Evolutionary conservation across 2,888 invertebrate genomes (phyloP).

Genomic region (Chironomus tentans): DNA sequence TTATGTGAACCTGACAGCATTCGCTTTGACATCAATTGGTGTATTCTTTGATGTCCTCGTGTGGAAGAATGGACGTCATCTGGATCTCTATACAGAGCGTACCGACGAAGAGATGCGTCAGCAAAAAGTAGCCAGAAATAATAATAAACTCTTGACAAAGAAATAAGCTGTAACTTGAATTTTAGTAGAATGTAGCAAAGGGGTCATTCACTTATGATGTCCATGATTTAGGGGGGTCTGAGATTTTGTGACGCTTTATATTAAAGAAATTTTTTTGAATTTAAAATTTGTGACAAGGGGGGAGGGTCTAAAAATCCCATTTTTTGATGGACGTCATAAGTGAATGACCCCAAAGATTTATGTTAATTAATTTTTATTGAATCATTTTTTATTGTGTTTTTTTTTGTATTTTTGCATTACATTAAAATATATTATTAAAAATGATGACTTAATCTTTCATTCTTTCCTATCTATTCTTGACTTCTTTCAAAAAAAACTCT

Average conservation of each 20-base stretch:
- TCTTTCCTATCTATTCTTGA: background rate
- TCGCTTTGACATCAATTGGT: conserved; percentile 49
- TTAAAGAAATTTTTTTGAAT: too few species aligned
- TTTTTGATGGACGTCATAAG: too few species aligned
- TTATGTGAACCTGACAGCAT: conserved; percentile 47
- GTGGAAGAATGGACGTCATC: conserved; percentile 49
- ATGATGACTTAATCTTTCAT: background rate
- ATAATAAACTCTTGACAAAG: background rate
- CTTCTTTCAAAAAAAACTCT: background rate
- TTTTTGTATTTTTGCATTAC: background rate
- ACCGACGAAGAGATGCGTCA: conserved; percentile 5
- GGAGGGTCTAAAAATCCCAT: too few species aligned
- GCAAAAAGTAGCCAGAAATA: background rate
- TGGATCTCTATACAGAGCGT: conserved; percentile 21
- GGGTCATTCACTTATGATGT: too few species aligned
- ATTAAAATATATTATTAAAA: background rate
- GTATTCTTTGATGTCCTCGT: conserved; percentile 51
- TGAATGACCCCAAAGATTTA: too few species aligned
- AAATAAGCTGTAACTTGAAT: background rate
- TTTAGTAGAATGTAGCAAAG: too few species aligned
- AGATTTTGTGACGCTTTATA: too few species aligned
- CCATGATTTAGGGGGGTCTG: too few species aligned
- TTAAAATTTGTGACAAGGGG: too few species aligned
- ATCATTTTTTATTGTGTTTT: background rate
- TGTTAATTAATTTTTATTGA: background rate